These are phyloP conservation scores for Octopus sinensis DNA, from an alignment of 1,140 invertebrate genomes.

Conservation along the genomic window DNA sequence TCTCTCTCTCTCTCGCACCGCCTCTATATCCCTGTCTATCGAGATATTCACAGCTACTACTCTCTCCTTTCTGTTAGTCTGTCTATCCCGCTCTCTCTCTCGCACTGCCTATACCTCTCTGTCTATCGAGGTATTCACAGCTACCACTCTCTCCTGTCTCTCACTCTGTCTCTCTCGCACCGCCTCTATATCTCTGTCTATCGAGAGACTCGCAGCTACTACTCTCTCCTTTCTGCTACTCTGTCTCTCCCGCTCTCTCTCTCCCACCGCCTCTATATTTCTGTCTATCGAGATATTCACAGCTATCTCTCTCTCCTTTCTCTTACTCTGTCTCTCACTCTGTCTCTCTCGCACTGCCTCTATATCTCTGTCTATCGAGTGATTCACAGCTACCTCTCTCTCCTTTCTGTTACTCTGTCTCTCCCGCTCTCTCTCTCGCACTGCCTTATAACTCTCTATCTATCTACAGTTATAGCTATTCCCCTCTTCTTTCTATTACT, in stretches of 20 bases:
- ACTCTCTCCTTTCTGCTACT: neutral
- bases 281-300: too few relatives aligned
- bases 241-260: too few relatives aligned
- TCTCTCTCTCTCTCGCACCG: neutral
- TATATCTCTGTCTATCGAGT: too few relatives aligned
- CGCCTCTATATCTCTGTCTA: neutral
- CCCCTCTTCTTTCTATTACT: neutral
- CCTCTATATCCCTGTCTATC: too few relatives aligned
- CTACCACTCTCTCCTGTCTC: neutral
- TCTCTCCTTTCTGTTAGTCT: too few relatives aligned
- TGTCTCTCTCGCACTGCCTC: too few relatives aligned
- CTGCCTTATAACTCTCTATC: neutral
- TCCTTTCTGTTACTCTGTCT: too few relatives aligned
- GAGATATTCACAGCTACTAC: too few relatives aligned
- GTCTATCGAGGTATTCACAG: neutral
- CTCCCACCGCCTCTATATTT: too few relatives aligned
- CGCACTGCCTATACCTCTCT: neutral
- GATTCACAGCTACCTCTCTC: too few relatives aligned
- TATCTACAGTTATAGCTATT: neutral
- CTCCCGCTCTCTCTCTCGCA: neutral
- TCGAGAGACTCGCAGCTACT: neutral
- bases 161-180: conserved; percentile 1
- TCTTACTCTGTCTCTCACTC: too few relatives aligned
- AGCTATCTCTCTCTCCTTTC: too few relatives aligned
- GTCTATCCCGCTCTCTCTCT: neutral